Base-by-base conservation (phyloP, 2,797 vertebrate species). In the Typhlichthys subterraneus region DNA sequence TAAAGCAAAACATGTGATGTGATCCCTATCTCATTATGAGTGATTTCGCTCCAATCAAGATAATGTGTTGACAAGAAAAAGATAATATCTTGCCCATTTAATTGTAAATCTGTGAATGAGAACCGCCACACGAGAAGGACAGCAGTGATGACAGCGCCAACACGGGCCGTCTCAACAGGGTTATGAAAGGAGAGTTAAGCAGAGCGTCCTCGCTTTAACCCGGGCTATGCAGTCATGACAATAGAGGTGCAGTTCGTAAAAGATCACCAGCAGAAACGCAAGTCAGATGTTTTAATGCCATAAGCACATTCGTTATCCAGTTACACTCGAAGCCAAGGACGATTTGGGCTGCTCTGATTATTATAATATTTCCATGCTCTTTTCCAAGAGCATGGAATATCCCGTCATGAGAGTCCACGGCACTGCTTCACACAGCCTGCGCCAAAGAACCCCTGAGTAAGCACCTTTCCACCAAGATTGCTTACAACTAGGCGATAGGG, bases 1-100 rank as follows among this genome's bases (percentile, higher is more conserved):
- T 88, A 91, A 91, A 91, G 87, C 84, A 87, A 90, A 88, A 85
- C 85, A 91, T 88, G 90, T 92, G 90, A 89, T 88, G 81, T 92
- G 89, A 91, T 92, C 88, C 89, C 79, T 57, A 69, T 68, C 85
- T 92, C 88, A 91, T 92, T 90, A 91, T 77, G 81, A 79, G 72
- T 78, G 79, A 89, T 90, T 91, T 89, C 85, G 77, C 68, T 72
- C 79, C 85, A 88, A 85, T 88, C 86, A 85, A 77, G 77, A 85
- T 90, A 87, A 90, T 87, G 89, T 85, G 90, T 91, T 90, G 89
- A 89, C 88, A 91, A 53, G 14, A 45, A 50, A n/a, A 79, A 82
- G 84, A 90, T 87, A 87, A 82, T 84, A 74, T 79, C 74, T 64
- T 74, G 79, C 70, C 59, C 55, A 73, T 76, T 74, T 85, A 78